Base-by-base conservation (phyloP, 2,888 invertebrate species). In the Drosophila maculinotata region DNA sequence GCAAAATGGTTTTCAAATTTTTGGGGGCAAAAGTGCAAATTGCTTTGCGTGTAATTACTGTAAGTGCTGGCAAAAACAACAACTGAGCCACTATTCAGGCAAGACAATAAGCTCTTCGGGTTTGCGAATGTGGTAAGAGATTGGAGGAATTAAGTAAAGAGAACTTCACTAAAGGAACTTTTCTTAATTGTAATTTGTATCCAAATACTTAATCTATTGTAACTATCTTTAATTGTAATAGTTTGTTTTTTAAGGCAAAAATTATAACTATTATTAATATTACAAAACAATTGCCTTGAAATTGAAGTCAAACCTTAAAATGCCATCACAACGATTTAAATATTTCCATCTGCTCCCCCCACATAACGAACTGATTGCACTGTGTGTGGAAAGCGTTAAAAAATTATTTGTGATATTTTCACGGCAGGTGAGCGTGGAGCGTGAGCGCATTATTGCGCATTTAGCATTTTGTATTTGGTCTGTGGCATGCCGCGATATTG, bases 401-500 rank as follows among this genome's bases (percentile, higher is more conserved):
- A 51, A 57, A 26, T 14, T 49, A 56, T 56, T 65, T 70, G 10
- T 28, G 15, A 20, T 14, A 62, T 45, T 51, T 52, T 38, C 23
- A 31, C 17, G 26, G 25, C 20, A 44, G 48, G 44, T 57, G 56
- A 10, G 47, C 15, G 20, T 53, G 26, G 15, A 14, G 30, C 38
- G 53, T 56, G 47, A 42, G 35, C 51, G 47, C 58, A 58, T 64
- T 72, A 69, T 54, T 64, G 54, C 66, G 56, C 62, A 59, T 71
- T 74, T 62, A 63, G 47, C 58, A 67, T 52, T 60, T 53, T 20
- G 44, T 28, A 66, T 52, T 57, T 68, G 31, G 20, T 30, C 15
- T 30, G 38, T 52, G 42, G 36, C 47, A 56, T 63, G 74, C 51
- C 71, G 33, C 71, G 74, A 51, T 60, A 51, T 62, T 65, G 62